These are phyloP conservation scores for Heliconius cydno DNA, from an alignment of 2,888 invertebrate genomes.

Conservation along the genomic window DNA sequence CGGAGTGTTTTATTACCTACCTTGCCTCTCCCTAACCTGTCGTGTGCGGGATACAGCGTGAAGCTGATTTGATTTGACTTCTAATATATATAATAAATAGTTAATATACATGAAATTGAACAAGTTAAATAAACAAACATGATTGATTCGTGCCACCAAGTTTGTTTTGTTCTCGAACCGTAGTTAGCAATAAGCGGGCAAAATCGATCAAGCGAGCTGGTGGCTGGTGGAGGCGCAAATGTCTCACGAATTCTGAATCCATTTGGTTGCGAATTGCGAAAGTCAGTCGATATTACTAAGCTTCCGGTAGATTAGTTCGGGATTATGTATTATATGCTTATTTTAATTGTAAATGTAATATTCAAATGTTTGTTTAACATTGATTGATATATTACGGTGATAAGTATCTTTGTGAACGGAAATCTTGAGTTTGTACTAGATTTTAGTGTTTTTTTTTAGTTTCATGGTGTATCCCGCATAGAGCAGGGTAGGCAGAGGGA, in stretches of 20 bases:
- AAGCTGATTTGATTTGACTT: not conserved
- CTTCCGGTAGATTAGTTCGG: conserved; percentile 42
- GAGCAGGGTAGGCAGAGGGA: not conserved
- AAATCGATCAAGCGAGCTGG: conserved; percentile 34
- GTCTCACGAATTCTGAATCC: conserved; percentile 42
- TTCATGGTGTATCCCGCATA: not conserved
- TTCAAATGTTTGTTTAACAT: not conserved
- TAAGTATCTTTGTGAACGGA: not conserved
- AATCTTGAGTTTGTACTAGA: not conserved
- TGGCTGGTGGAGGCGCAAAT: conserved; percentile 37
- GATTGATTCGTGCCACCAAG: not conserved
- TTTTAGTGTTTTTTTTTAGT: not conserved
- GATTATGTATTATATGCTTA: conserved; percentile 30
- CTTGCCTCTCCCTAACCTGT: too few relatives aligned
- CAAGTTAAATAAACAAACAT: not conserved
- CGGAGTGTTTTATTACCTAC: too few relatives aligned
- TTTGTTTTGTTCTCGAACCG: conserved; percentile 11
- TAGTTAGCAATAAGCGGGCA: conserved; percentile 8
- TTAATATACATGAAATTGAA: not conserved
- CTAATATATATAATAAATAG: not conserved
- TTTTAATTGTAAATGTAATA: not conserved
- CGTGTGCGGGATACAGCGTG: not conserved
- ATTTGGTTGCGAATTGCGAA: conserved; percentile 44
- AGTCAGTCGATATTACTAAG: conserved; percentile 41
- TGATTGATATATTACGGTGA: not conserved